Evolutionary conservation across 2,888 invertebrate genomes (phyloP), one percentile per base, ranked within the genome.

Genomic region (Troides oblongomaculatus): DNA sequence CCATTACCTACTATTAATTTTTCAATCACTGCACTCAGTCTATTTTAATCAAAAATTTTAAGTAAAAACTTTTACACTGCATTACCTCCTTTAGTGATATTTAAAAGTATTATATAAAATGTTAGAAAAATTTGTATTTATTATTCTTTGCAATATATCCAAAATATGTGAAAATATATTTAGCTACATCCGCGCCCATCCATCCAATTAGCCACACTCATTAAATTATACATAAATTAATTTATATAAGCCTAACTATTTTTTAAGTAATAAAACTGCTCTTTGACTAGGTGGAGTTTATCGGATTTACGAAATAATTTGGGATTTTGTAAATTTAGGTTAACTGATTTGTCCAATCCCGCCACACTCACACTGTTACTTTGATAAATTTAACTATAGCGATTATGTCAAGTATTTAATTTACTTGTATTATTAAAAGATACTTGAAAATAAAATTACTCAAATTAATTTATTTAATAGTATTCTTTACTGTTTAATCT

Each of bases 211-310:
- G 81, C 78, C 82, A 84, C 86, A 84, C 86, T 83, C 82, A 79
- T 83, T 63, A 84, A 83, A 81, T 82, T 81, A 81, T 82, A 84
- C 76, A 85, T 86, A 84, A 84, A 85, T 86, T 85, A 80, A 84
- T 83, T 77, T 74, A 74, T 72, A 80, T 80, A 84, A 78, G 77
- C 79, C 84, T 88, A 89, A 82, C 87, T 89, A 89, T 85, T 85
- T 84, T 81, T 73, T 73, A 74, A 84, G 81, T 77, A 80, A 86
- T 87, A 88, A 89, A 89, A 89, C 88, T 90, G 91, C 80, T 82
- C 79, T 86, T 81, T 92, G 92, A 92, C 92, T 91, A 92, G 91
- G 88, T 88, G 86, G 82, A 86, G 84, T 84, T 78, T 76, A 81
- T 79, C 79, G 84, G 85, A 81, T 82, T 70, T n/a, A 67, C 66